Evolutionary conservation across 2,888 invertebrate species (phyloP).

Genomic region (Anaspis maculata): DNA sequence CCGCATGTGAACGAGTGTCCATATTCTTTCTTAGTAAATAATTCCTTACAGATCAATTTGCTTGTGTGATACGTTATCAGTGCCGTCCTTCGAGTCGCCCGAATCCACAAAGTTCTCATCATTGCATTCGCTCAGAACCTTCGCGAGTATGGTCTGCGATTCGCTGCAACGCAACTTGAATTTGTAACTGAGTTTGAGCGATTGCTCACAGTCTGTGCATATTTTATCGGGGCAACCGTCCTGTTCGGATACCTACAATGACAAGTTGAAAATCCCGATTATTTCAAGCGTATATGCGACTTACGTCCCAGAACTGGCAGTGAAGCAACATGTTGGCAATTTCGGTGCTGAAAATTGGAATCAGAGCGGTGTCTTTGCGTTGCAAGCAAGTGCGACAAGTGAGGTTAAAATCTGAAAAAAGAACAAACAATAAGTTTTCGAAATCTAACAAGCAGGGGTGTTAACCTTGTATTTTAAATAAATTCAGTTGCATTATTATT

Average conservation of each 20-base stretch:
- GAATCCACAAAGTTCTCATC: slow-evolving; percentile 4
- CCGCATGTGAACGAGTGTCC: not conserved
- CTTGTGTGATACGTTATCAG: slow-evolving; percentile 5
- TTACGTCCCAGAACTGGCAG: slow-evolving; percentile 17
- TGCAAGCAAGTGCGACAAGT: slow-evolving; percentile 21
- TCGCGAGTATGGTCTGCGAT: too few relatives aligned
- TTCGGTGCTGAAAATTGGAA: slow-evolving; percentile 13
- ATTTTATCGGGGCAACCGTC: slow-evolving; percentile 25
- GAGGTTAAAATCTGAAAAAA: slow-evolving; percentile 1
- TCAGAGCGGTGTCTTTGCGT: slow-evolving; percentile 12
- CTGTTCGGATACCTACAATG: slow-evolving; percentile 15
- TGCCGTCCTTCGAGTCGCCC: slow-evolving; percentile 5
- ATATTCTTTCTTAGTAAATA: slow-evolving; percentile 4
- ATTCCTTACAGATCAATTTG: not conserved
- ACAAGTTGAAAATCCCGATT: slow-evolving; percentile 4
- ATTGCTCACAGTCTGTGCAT: slow-evolving; percentile 25
- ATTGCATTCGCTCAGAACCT: not conserved
- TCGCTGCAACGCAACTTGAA: too few relatives aligned
- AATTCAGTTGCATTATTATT: too few relatives aligned
- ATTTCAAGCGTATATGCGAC: not conserved
- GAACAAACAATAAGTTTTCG: too few relatives aligned
- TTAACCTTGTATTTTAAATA: too few relatives aligned
- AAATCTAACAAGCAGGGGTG: too few relatives aligned
- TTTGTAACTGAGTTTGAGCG: too few relatives aligned
- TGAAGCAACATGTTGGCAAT: slow-evolving; percentile 15